phyloP scores from a whole-genome alignment of 2,888 invertebrate genomes.

The Trisateles emortualis region DNA sequence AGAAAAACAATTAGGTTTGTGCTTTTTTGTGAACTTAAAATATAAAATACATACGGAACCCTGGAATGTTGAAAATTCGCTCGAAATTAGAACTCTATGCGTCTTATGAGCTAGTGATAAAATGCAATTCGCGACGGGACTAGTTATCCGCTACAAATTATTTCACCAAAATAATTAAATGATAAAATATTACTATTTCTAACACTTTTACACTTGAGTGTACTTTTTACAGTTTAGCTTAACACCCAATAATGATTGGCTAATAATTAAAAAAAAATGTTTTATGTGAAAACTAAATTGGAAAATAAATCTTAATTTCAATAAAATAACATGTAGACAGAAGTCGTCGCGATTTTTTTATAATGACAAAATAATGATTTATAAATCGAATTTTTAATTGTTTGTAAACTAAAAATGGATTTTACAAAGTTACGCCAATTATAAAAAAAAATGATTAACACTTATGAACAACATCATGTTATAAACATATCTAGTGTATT shows the following conservation, averaged over 20 bases:
- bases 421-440: conserved; percentile 45
- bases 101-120: conserved; percentile 75
- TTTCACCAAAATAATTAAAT: conserved; percentile 59
- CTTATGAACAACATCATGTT: conserved; percentile 49
- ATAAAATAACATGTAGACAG: conserved; percentile 76
- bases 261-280: not conserved
- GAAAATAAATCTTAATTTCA: conserved; percentile 47
- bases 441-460: conserved; percentile 52
- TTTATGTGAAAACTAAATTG: conserved; percentile 12
- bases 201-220: conserved; percentile 17
- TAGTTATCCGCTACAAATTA: conserved; percentile 75
- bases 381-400: conserved; percentile 52
- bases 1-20: conserved; percentile 56
- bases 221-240: conserved; percentile 20
- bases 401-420: conserved; percentile 50
- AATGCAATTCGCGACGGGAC: conserved; percentile 83
- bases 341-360: conserved; percentile 74
- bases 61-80: conserved; percentile 84
- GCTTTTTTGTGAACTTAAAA: conserved; percentile 68
- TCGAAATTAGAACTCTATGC: conserved; percentile 65
- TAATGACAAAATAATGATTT: conserved; percentile 54
- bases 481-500: conserved; percentile 44
- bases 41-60: conserved; percentile 63
- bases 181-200: conserved; percentile 21
- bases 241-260: conserved; percentile 17